Conservation (phyloP, 2,113 vertebrate genomes). For the Lophius piscatorius region DNA sequence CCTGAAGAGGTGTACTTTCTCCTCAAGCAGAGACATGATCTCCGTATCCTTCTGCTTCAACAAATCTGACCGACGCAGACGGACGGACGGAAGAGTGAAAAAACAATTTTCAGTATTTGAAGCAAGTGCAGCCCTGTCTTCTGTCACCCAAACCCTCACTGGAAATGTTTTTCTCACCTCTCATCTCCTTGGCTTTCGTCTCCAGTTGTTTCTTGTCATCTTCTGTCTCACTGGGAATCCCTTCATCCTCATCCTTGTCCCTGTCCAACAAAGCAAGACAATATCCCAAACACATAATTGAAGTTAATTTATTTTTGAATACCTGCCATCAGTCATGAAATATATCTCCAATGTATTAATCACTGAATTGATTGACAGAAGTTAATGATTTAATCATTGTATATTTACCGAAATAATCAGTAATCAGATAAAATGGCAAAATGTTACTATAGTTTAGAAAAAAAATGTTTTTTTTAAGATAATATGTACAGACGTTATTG, state of each 20-base stretch:
- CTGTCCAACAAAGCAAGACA: conserved; percentile 68
- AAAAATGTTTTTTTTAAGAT: too few relatives aligned
- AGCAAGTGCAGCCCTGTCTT: neutral
- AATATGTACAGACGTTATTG: too few relatives aligned
- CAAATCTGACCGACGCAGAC: conserved; percentile 79
- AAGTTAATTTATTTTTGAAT: too few relatives aligned
- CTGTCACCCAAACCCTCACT: neutral
- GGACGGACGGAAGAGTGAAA: neutral
- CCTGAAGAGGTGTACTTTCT: conserved; percentile 91
- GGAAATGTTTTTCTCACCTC: conserved; percentile 81
- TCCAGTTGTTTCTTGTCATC: conserved; percentile 91
- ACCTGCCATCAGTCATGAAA: too few relatives aligned
- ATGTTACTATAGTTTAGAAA: too few relatives aligned
- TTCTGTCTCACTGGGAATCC: conserved; percentile 93
- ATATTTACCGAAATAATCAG: too few relatives aligned
- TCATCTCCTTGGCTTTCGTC: conserved; percentile 88
- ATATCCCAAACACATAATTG: too few relatives aligned
- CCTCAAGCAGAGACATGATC: conserved; percentile 89
- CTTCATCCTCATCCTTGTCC: conserved; percentile 96
- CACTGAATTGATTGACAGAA: too few relatives aligned
- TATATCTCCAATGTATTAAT: too few relatives aligned
- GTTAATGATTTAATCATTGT: too few relatives aligned
- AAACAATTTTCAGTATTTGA: neutral
- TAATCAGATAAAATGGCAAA: too few relatives aligned
- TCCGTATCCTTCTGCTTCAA: conserved; percentile 92